Percentiles rank a stretch among this genome's conserved stretches.
phyloP scores from a whole-genome alignment of 1,140 invertebrate genomes.

The Telenomus remus region DNA sequence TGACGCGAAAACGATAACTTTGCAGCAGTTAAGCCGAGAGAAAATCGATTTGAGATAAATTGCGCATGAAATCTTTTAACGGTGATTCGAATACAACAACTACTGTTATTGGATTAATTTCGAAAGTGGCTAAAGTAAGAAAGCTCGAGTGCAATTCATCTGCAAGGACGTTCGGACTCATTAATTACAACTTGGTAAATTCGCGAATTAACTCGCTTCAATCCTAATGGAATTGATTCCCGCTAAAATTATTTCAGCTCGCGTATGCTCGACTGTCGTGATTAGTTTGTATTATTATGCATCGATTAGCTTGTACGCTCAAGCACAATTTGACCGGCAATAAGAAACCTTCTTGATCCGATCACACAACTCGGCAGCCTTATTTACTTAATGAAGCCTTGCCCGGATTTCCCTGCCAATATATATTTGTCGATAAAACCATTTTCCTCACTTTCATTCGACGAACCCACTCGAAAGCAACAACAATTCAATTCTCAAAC shows the following conservation, averaged over 20 bases:
- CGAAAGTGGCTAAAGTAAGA: conserved; percentile 2
- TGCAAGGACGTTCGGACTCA: too few relatives aligned
- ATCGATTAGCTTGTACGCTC: conserved; percentile 5
- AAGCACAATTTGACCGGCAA: conserved; percentile 6
- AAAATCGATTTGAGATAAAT: conserved; percentile 54
- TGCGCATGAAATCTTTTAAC: conserved; percentile 51
- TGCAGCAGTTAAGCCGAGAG: conserved; percentile 43
- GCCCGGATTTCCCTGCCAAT: conserved; percentile 17
- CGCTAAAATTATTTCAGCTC: too few relatives aligned
- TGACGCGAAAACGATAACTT: conserved; percentile 55
- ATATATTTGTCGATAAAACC: conserved; percentile 34
- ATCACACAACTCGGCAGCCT: conserved; percentile 30
- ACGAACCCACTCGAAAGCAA: not conserved
- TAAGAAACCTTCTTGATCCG: conserved; percentile 18
- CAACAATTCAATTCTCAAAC: too few relatives aligned
- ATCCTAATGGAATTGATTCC: too few relatives aligned
- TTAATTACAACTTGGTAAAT: not conserved
- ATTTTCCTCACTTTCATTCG: conserved; percentile 7
- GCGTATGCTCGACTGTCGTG: not conserved
- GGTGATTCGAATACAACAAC: conserved; percentile 16
- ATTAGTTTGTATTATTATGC: not conserved
- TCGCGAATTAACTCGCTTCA: not conserved
- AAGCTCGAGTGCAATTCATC: not conserved
- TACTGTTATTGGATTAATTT: conserved; percentile 45
- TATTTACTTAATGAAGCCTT: conserved; percentile 42